Base-by-base conservation (phyloP, 37 sponge, comb jelly and placozoan species). In the Beroe forskalii region DNA sequence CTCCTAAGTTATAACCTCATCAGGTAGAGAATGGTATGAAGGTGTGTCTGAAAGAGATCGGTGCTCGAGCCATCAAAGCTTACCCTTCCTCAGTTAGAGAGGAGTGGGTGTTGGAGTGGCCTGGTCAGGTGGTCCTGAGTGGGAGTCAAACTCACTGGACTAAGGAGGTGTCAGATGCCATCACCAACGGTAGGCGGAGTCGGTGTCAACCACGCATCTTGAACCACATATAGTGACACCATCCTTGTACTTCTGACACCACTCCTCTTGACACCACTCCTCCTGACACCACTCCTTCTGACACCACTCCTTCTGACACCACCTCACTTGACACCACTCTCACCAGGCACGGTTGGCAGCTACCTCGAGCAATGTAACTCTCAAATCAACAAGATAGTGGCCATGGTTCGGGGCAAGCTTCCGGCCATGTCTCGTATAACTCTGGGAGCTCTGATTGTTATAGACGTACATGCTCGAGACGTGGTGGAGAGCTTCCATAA, bases 21-120 rank as follows among this genome's bases (percentile, higher is more conserved):
- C 31, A 90, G 90, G 92, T 91, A 1, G 92, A 91, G 67, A 40
- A 32, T 32, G 92, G 66, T 72, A 91, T 91, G 92, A 91, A 75
- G 60, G 23, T 28, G 37, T 67, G 92, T 91, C 63, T 91, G 24
- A 80, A 40, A 62, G 66, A 86, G 22, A 69, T 89, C n/a, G 67
- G 41, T 22, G 66, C 27, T 9, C 22, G 20, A 24, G 64, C 92
- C 19, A 28, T 91, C 40, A 33, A 23, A 27, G 92, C 89, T 22
- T 91, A 91, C 44, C 12, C 36, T 24, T 24, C 30, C 14, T 62
- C 92, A 27, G 37, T 32, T 3, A 12, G 92, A n/a, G 67, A 91
- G 23, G 60, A 89, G 41, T 91, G 92, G 92, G 89, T 91, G 42
- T 40, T 91, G 30, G 89, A 89, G 0, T 91, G 92, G 92, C 92